Evolutionary conservation across 2,888 invertebrate species (phyloP), one percentile per base, ranked within the genome.

Genomic region (Cerastoderma edule): DNA sequence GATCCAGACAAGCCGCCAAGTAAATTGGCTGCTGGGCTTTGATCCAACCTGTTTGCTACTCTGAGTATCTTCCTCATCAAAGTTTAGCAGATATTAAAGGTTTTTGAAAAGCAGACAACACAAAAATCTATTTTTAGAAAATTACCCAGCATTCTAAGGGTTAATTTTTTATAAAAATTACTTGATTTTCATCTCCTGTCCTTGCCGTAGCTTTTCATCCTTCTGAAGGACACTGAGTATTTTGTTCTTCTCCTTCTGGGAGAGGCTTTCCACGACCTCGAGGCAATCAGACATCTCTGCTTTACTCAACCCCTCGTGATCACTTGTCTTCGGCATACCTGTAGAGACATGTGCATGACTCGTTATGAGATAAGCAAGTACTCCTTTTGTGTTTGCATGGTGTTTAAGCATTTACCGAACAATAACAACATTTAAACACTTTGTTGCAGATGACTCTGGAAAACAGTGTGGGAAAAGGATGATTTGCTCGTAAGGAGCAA

Each of bases 201-300:
- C 79, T 54, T 80, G 56, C 30, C 85, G 78, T 0, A 91, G 77
- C 16, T 86, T 78, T 46, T 91, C 90, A 74, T 91, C 90, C 24
- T 89, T 75, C 54, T 86, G 77, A 1, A 91, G 83, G 5, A 91
- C 91, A 16, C 72, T 70, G 1, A 91, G 80, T 28, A 91, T 91
- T 35, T 75, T 81, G 57, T 85, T 83, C 66, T 87, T 85, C 82
- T 91, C 91, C 39, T 78, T 80, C 75, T 86, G 84, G 0, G 87
- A 83, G 22, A 88, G 63, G 27, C 65, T 72, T 57, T 86, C 84
- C 54, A 88, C 75, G 46, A 85, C 82, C 22, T 83, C 57, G n/a
- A 87, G 68, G 53, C 79, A 82, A 3, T 81, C 81, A 66, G 78
- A 78, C 50, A 48, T 78, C 33, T 48, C 39, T 27, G 32, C 24